Conservation (phyloP, 2,888 invertebrate genomes). For the Catocala sponsa region DNA sequence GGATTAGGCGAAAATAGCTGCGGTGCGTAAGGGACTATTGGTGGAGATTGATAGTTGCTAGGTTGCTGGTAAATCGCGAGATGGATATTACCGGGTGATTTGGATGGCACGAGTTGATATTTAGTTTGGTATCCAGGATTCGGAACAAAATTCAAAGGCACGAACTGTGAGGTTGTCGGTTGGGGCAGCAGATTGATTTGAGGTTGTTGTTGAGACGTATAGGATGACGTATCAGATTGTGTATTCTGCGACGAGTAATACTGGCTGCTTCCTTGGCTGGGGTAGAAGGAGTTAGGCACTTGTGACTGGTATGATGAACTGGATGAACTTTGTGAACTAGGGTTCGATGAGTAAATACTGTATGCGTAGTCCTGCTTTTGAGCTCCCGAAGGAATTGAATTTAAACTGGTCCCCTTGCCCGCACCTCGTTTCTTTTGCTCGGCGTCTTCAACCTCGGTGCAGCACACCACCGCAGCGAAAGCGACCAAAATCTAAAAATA, state of each 20-base stretch:
- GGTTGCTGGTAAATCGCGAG: conserved; percentile 74
- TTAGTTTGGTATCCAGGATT: conserved; percentile 81
- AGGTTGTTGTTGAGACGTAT: conserved; percentile 57
- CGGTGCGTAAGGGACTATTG: conserved; percentile 68
- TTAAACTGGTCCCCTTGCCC: conserved; percentile 72
- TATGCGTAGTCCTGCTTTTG: conserved; percentile 84
- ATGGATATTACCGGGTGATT: conserved; percentile 73
- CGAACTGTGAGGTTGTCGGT: conserved; percentile 68
- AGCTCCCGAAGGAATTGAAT: conserved; percentile 77
- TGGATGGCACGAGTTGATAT: conserved; percentile 77
- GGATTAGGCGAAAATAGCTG: conserved; percentile 63
- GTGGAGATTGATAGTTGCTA: conserved; percentile 58
- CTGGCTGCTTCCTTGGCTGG: conserved; percentile 70
- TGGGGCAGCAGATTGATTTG: conserved; percentile 68
- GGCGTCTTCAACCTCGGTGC: conserved; percentile 75
- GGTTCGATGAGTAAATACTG: conserved; percentile 74
- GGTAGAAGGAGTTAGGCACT: conserved; percentile 77
- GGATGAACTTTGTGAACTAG: conserved; percentile 59
- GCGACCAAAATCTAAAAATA: conserved; percentile 75
- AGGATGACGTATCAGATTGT: conserved; percentile 57
- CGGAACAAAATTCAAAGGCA: conserved; percentile 77
- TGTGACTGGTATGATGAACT: conserved; percentile 69
- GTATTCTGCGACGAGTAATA: conserved; percentile 69
- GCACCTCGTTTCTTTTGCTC: conserved; percentile 83
- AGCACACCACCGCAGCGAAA: conserved; percentile 69